phyloP scores from a whole-genome alignment of 1,140 invertebrate genomes.

The Zophobas morio region DNA sequence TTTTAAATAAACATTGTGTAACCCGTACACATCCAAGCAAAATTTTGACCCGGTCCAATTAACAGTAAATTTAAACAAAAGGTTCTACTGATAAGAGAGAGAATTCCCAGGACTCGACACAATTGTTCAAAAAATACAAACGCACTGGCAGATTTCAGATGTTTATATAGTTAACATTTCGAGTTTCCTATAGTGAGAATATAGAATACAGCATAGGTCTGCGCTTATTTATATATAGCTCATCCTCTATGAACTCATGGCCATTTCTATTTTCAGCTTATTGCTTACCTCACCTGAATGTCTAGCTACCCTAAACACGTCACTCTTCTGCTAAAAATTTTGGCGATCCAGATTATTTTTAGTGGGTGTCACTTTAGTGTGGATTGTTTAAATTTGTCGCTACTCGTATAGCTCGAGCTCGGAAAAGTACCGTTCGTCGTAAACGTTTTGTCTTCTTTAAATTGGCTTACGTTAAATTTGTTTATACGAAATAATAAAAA shows the following conservation, averaged over 20 bases:
- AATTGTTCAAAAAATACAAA: constrained; percentile 14
- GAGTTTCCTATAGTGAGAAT: constrained; percentile 26
- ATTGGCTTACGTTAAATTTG: not conserved
- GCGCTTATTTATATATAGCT: constrained; percentile 47
- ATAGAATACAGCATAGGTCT: constrained; percentile 44
- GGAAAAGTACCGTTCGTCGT: too few relatives aligned
- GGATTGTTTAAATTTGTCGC: constrained; percentile 5
- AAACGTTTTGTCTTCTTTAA: too few relatives aligned
- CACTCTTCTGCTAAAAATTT: constrained; percentile 27
- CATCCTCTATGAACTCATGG: constrained; percentile 50
- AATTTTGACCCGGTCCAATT: too few relatives aligned
- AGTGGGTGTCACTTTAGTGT: constrained; percentile 17
- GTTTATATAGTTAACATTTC: constrained; percentile 31
- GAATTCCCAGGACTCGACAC: not conserved
- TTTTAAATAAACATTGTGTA: too few relatives aligned
- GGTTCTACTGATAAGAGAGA: not conserved
- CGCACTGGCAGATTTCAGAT: constrained; percentile 4
- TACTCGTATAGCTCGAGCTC: too few relatives aligned
- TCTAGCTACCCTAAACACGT: constrained; percentile 41
- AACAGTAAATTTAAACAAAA: too few relatives aligned
- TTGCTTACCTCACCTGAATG: constrained; percentile 49
- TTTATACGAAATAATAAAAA: not conserved
- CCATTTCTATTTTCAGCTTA: constrained; percentile 50
- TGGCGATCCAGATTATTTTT: constrained; percentile 8
- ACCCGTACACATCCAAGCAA: too few relatives aligned